Evolutionary conservation across 2,113 vertebrate genomes (phyloP).

Genomic region (Macaca nemestrina): DNA sequence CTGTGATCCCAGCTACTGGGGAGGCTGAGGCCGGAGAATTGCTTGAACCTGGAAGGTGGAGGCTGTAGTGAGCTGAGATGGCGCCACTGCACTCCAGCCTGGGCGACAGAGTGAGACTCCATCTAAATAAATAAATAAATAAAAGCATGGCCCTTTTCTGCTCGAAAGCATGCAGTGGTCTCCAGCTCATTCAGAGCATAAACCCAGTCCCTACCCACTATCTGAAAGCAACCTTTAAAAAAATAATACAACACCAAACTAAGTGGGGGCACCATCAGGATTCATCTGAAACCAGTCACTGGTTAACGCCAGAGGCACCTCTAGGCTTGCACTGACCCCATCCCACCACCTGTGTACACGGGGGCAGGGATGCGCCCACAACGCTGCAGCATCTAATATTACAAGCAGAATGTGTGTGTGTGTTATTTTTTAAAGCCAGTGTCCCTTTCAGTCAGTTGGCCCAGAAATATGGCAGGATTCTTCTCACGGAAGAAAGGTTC

Average conservation of each 20-base stretch:
- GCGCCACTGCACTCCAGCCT: no score
- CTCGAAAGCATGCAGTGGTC: not conserved
- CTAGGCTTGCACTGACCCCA: not conserved
- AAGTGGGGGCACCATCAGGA: no score
- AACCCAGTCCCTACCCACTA: not conserved
- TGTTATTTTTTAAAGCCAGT: not conserved
- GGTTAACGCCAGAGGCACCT: not conserved
- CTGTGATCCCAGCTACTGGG: no score
- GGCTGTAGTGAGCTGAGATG: no score
- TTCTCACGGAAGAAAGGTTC: not conserved
- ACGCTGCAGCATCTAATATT: fast-evolving
- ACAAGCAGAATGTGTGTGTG: not conserved
- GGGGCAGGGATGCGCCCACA: fast-evolving
- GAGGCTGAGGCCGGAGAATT: no score
- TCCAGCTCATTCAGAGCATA: not conserved
- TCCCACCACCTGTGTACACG: fast-evolving
- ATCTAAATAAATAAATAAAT: no score
- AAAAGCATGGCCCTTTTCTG: not conserved
- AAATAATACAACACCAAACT: not conserved
- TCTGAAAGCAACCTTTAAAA: not conserved
- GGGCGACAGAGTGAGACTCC: no score
- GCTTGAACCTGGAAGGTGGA: no score
- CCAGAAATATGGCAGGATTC: not conserved
- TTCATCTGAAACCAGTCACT: not conserved
- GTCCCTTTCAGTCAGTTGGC: not conserved